Conservation (phyloP, 2,797 vertebrate genomes). For the Phataginus tetradactyla region DNA sequence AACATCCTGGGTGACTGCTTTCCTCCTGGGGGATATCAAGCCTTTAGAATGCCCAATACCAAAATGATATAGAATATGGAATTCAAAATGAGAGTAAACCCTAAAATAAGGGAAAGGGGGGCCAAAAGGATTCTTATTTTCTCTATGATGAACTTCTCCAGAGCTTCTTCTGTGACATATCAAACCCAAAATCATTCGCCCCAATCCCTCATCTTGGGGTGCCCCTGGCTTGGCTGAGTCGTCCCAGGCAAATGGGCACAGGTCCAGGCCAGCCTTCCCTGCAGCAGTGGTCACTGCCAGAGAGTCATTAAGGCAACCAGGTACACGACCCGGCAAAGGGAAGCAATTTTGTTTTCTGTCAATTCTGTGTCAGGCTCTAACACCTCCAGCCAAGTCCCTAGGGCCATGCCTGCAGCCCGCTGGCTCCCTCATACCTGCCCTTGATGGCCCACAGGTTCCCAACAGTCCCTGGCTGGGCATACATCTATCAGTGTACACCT, state of each 20-base stretch:
- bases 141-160: neutral
- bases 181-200: neutral
- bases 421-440: neutral
- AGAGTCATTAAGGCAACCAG: neutral
- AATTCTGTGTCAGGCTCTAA: neutral
- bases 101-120: neutral
- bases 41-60: neutral
- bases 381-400: neutral
- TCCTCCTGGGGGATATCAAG: neutral
- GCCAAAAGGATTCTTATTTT: neutral
- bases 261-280: neutral
- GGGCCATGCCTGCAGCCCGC: neutral
- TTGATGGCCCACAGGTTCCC: neutral
- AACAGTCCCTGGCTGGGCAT: accelerated
- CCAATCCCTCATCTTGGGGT: neutral
- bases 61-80: accelerated
- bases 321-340: neutral
- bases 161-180: neutral
- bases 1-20: neutral
- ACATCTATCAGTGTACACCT: no score
- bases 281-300: neutral
- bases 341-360: neutral
- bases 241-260: neutral
- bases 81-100: neutral
- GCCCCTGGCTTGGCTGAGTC: neutral